Evolutionary conservation across 2,888 invertebrate genomes (phyloP).

Genomic region (Epinotia bilunana): DNA sequence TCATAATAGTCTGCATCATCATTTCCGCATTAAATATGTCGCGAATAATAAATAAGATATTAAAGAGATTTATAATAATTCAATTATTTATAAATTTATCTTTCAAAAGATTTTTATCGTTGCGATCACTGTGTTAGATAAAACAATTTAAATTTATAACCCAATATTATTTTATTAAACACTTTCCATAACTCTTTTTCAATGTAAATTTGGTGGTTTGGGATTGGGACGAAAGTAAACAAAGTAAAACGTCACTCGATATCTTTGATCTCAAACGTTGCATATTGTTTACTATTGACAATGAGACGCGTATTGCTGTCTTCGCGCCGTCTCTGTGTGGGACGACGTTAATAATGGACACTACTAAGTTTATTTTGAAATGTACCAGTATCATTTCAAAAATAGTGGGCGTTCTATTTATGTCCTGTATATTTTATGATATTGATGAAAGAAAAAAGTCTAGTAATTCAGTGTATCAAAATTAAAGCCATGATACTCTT

Average conservation of each 20-base stretch:
- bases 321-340: slow-evolving; percentile 34
- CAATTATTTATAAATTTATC: neutral
- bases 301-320: slow-evolving; percentile 34
- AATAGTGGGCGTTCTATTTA: neutral
- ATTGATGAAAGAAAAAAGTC: neutral
- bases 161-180: slow-evolving; percentile 19
- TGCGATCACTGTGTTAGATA: slow-evolving; percentile 17
- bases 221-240: slow-evolving; percentile 34
- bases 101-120: neutral
- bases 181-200: slow-evolving; percentile 25
- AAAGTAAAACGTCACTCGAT: slow-evolving; percentile 38
- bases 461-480: neutral
- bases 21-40: neutral
- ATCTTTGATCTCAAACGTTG: slow-evolving; percentile 35
- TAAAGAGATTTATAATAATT: neutral
- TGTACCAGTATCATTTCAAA: neutral
- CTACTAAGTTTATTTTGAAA: slow-evolving; percentile 17
- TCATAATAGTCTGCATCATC: no score
- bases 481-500: neutral
- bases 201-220: slow-evolving; percentile 30
- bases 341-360: slow-evolving; percentile 21
- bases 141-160: slow-evolving; percentile 13
- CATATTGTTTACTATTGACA: slow-evolving; percentile 39
- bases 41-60: neutral
- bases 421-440: neutral